Evolutionary conservation across 1,140 invertebrate species (phyloP), one percentile per base, ranked within the genome.

Genomic region (Drosophila hydei): DNA sequence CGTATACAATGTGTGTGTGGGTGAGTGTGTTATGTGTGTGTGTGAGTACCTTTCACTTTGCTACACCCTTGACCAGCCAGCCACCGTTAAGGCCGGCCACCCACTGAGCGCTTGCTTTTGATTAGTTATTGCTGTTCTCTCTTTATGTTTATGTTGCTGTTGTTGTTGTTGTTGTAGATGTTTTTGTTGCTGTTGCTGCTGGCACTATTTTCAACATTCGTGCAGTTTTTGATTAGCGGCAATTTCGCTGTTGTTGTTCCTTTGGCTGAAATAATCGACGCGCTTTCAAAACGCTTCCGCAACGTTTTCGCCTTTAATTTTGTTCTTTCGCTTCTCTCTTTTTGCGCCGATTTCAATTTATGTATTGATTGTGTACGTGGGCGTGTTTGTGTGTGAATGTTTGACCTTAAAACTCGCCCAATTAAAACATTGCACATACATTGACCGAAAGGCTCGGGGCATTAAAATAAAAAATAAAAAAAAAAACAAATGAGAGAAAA

Each of bases 191-290:
- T 54, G 47, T 6, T 61, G 38, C 33, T 56, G 50, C 27, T 65
- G 40, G 54, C 59, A 59, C 47, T 59, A 40, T 75, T 79, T 50
- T 65, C 65, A 80, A 77, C 60, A 77, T 87, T 85, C 80, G 77
- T 87, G 80, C 74, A 56, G 69, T 50, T 77, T 87, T 87, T 85
- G 80, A 85, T 85, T 85, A 87, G 81, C 62, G 55, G 65, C 74
- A 77, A 87, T 87, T 80, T 85, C 42, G 30, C 30, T 11, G 19
- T 21, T 70, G 14, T n/a, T 50, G 23, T 36, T 58, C 21, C 48
- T 40, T 52, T 64, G 33, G 58, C 65, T 74, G 51, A 38, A 71
- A 61, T 69, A 69, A 74, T 70, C 42, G 64, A 71, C 55, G 69
- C 56, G 14, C 73, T 60, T 65, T 38, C 47, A 52, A 54, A 71